Base-by-base conservation (phyloP, 2,113 vertebrate species). In the Dasyornis broadbenti region DNA sequence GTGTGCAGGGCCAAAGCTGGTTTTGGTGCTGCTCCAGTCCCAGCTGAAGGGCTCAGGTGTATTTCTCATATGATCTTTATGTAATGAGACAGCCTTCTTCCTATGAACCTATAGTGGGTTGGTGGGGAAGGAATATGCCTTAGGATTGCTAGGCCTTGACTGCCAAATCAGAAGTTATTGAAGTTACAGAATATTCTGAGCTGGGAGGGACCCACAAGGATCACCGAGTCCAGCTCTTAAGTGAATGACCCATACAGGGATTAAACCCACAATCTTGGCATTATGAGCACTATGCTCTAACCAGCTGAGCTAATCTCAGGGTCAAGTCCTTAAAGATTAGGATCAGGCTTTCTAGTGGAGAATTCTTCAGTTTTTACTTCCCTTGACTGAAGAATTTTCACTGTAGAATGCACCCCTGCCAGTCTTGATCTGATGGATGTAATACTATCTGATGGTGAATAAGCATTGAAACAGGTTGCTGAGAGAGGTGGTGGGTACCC, bases 1-100 rank as follows among this genome's bases (percentile, higher is more conserved):
- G 15, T 9, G 11, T n/a, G 35, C 33, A 30, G 64, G 44, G 26
- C 42, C 3, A 2, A 0, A 66, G 35, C 35, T 33, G 73, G 0
- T 69, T 84, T 70, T 56, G 56, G 22, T 14, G 72, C 61, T 78
- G 49, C 40, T 40, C 37, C 54, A n/a, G 79, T 69, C 40, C 57
- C 57, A 31, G 33, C 19, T 84, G 60, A 81, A 86, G 69, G 44
- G 33, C 65, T 91, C 1, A 6, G 52, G 24, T 61, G 19, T 77
- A 28, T 3, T 5, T 83, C 11, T 69, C 24, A 1, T 73, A 7
- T 30, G n/a, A 31, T 63, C 60, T 64, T 78, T 44, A 15, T 60
- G 5, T 82, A 56, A 66, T 54, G 30, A 87, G 66, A 57, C 2
- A 3, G 47, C 42, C 31, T 86, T 90, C 54, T 95, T 69, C 30